Evolutionary conservation across 2,888 invertebrate genomes (phyloP), one percentile per base, ranked within the genome.

Genomic region (Drosophila sordidula): DNA sequence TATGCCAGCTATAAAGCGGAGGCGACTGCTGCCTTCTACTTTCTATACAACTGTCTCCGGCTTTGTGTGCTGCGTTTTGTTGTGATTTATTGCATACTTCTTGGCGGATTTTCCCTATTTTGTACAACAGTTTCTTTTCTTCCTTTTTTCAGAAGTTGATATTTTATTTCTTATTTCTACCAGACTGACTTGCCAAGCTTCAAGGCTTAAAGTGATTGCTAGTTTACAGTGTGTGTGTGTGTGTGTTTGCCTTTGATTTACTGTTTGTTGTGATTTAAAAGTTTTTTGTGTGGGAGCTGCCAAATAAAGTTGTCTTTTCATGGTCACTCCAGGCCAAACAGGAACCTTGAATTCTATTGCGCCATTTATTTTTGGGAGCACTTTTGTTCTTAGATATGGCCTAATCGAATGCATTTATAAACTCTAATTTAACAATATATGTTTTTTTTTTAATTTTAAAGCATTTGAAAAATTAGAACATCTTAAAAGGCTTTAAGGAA

Each of bases 51-150:
- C 57, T 72, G 59, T 64, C 71, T 61, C 55, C 49, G 59, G 62
- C 67, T 75, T 72, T 79, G 71, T 75, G 58, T 54, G 73, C 54
- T 66, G 66, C 72, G 69, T 49, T 77, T 62, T 62, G 70, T 80
- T 71, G 69, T 83, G 80, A 80, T 80, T 80, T 80, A 80, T 80
- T 80, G 80, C 80, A 74, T 79, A 80, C 80, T 83, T 72, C 74
- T 80, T 70, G 71, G 83, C 74, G 80, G 75, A 78, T 81, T 81
- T 74, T 59, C 46, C 72, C 72, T 74, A 67, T 78, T 80, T 67
- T 81, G 70, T 78, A 70, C 75, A 64, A 73, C 47, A 56, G 61
- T 65, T 80, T 70, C 52, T 64, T 11, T 18, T 38, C 41, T 47
- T 12, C 25, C 38, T 51, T 25, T 47, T 58, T 56, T 65, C 42